Base-by-base conservation (phyloP, 2,113 vertebrate species). In the Strigops habroptila region DNA sequence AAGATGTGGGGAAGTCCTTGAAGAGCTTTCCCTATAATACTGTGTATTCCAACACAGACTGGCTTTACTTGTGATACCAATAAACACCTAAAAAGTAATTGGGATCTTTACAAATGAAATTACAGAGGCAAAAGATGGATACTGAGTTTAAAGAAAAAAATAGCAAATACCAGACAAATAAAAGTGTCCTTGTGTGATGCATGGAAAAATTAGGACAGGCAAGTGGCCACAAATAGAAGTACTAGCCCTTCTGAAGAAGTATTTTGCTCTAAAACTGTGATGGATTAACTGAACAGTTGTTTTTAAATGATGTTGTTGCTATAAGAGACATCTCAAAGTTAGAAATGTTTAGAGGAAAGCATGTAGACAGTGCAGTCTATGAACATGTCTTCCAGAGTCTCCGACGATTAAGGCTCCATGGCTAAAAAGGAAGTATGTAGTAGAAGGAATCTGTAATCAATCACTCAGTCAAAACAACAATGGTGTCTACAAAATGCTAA, bases 341-440 rank as follows among this genome's bases (percentile, higher is more conserved):
- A 44, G 43, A 79, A 43, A 33, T 35, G 57, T 55, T 49, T 25
- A 55, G 73, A 65, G n/a, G 48, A 51, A 64, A 35, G 18, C 55
- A 28, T 0, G 0, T 7, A 73, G 39, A 30, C 9, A 27, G n/a
- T 23, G 25, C 23, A 6, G 17, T 43, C 13, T 28, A 18, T 55
- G 41, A 53, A 17, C 9, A 2, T 3, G 10, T 33, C 64, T n/a
- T 67, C 24, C 25, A 31, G 55, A 67, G 10, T 73, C 15, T 57
- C 11, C 44, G 16, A 15, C 30, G 33, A 51, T 51, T 37, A 55
- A 49, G 21, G 7, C 4, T 69, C 33, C 12, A 0, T 43, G 39
- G 14, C 5, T 62, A 25, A 57, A 69, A 28, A 53, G 6, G 28
- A 43, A 25, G 14, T 19, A 10, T 6, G 3, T 3, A 21, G 30